Evolutionary conservation across 2,888 invertebrate species (phyloP).

Genomic region (Barypeithes pellucidus): DNA sequence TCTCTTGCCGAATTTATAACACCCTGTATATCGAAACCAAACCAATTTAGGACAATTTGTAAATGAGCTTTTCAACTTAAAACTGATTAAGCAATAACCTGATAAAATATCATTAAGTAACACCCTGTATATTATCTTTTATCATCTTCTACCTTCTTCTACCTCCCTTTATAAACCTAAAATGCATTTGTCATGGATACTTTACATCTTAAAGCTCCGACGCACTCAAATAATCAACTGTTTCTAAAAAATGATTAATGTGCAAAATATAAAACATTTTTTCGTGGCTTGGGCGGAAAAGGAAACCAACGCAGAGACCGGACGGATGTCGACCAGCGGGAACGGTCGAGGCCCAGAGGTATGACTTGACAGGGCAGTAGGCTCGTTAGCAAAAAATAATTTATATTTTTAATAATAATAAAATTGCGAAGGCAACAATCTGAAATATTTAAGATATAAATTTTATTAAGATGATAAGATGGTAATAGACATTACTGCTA

Average conservation of each 20-base stretch:
- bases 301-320: slow-evolving; percentile 1
- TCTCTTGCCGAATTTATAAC: too few relatives aligned
- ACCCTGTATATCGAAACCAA: too few relatives aligned
- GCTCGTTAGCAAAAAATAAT: neutral
- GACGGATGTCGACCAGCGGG: slow-evolving; percentile 4
- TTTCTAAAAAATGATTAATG: slow-evolving; percentile 8
- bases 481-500: too few relatives aligned
- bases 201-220: neutral
- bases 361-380: neutral
- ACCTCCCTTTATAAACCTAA: neutral
- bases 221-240: neutral
- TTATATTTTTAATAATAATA: neutral
- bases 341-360: neutral
- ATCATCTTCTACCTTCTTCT: too few relatives aligned
- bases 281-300: neutral
- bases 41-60: too few relatives aligned
- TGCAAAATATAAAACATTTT: slow-evolving; percentile 4
- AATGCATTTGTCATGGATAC: neutral
- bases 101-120: too few relatives aligned
- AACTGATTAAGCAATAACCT: too few relatives aligned
- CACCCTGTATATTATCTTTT: too few relatives aligned
- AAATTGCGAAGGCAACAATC: too few relatives aligned
- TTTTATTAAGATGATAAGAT: too few relatives aligned
- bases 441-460: too few relatives aligned
- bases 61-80: too few relatives aligned